These are phyloP conservation scores for Forbesichthys papilliferus DNA, from an alignment of 2,113 vertebrate species.

Conservation along the genomic window DNA sequence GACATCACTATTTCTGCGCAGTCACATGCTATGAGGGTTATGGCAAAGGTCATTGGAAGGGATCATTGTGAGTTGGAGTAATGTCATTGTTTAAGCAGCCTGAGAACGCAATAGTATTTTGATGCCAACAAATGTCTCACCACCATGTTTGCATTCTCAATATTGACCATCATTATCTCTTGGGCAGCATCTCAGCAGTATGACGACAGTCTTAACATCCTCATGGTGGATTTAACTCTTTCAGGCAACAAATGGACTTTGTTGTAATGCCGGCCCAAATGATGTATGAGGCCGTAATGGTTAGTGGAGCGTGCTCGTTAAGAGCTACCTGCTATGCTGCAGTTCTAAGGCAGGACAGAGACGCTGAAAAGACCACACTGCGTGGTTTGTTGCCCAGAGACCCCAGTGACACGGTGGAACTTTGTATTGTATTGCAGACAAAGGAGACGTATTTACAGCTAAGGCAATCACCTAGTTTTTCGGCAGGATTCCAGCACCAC, in stretches of 20 bases:
- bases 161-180: neutral
- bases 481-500: conserved; percentile 49
- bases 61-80: conserved; percentile 58
- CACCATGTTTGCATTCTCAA: neutral
- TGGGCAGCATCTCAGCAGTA: neutral
- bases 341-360: conserved; percentile 51
- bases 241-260: conserved; percentile 57
- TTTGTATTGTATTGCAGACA: conserved; percentile 69
- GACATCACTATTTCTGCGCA: conserved; percentile 66
- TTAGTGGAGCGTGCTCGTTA: conserved; percentile 64
- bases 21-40: conserved; percentile 51
- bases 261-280: conserved; percentile 40
- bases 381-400: conserved; percentile 68
- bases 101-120: conserved; percentile 43
- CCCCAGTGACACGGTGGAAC: conserved; percentile 66
- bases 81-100: conserved; percentile 58
- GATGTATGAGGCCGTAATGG: conserved; percentile 60
- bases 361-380: conserved; percentile 58
- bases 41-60: conserved; percentile 64
- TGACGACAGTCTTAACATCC: neutral
- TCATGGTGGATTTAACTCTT: conserved; percentile 24
- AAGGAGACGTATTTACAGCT: conserved; percentile 71
- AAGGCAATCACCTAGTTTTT: conserved; percentile 69
- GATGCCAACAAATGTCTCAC: neutral
- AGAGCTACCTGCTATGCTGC: conserved; percentile 67